These are phyloP conservation scores for Stenichneumon culpator DNA, from an alignment of 2,888 invertebrate genomes.

Conservation along the genomic window DNA sequence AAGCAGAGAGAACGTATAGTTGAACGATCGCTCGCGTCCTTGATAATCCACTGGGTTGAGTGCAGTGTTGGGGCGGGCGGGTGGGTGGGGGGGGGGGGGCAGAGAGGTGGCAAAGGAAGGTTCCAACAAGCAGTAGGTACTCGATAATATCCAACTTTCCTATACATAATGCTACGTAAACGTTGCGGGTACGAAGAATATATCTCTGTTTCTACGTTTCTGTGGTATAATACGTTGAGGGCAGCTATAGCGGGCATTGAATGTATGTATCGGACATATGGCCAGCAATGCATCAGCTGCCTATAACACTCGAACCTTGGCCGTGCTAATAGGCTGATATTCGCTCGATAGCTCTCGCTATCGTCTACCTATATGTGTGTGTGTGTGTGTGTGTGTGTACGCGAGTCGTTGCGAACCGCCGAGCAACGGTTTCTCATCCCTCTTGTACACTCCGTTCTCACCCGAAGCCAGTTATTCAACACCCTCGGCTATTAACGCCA, in stretches of 20 bases:
- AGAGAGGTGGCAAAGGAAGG: conserved; percentile 22
- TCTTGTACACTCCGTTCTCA: conserved; percentile 45
- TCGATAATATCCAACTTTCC: conserved; percentile 32
- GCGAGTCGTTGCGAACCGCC: neutral
- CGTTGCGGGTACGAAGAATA: conserved; percentile 21
- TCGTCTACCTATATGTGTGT: conserved; percentile 44
- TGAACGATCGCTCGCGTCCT: conserved; percentile 76
- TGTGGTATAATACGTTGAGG: neutral
- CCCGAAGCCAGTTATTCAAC: conserved; percentile 19
- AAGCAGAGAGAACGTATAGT: conserved; percentile 54
- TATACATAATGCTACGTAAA: conserved; percentile 34
- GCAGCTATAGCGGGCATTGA: conserved; percentile 38
- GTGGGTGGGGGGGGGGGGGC: neutral
- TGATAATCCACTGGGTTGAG: conserved; percentile 68
- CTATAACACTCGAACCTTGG: conserved; percentile 82
- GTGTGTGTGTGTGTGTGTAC: neutral
- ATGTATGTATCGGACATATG: conserved; percentile 51
- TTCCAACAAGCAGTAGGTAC: conserved; percentile 27
- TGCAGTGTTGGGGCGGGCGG: neutral
- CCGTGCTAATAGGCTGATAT: conserved; percentile 81
- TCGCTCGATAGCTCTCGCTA: conserved; percentile 78
- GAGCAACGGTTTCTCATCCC: conserved; percentile 2
- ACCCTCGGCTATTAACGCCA: conserved; percentile 28
- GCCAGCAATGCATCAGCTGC: conserved; percentile 68
- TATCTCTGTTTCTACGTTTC: conserved; percentile 29